phyloP scores from a whole-genome alignment of 2,797 vertebrate species.

The Gobionotothen gibberifrons region DNA sequence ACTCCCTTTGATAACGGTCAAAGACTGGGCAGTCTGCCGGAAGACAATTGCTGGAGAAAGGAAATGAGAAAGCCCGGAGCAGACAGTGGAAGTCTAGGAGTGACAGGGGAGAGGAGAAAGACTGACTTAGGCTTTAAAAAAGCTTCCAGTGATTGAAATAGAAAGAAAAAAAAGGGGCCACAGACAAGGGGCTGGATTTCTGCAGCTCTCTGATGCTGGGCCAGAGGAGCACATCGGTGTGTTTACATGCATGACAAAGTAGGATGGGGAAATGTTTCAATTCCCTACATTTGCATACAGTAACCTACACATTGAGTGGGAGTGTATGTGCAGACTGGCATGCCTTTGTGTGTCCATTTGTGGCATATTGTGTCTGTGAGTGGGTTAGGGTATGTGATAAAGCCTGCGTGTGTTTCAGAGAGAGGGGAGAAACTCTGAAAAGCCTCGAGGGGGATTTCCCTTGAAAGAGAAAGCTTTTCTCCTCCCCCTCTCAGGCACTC shows the following conservation, averaged over 20 bases:
- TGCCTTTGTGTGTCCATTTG: slow-evolving; percentile 42
- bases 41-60: slow-evolving; percentile 71
- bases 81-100: slow-evolving; percentile 62
- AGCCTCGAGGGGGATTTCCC: slow-evolving; percentile 88
- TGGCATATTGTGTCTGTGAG: slow-evolving; percentile 54
- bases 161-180: slow-evolving; percentile 67
- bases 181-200: slow-evolving; percentile 63
- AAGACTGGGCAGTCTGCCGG: slow-evolving; percentile 66
- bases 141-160: slow-evolving; percentile 72
- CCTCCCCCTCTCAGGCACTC: slow-evolving; percentile 67
- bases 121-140: slow-evolving; percentile 62
- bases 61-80: slow-evolving; percentile 79
- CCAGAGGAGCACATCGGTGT: slow-evolving; percentile 16
- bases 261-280: slow-evolving; percentile 14
- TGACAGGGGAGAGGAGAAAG: slow-evolving; percentile 55
- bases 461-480: slow-evolving; percentile 83
- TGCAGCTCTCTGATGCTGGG: slow-evolving; percentile 46
- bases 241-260: slow-evolving; percentile 33
- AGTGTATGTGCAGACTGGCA: slow-evolving; percentile 12
- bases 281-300: slow-evolving; percentile 14
- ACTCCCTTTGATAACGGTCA: slow-evolving; percentile 73
- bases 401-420: slow-evolving; percentile 48
- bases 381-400: slow-evolving; percentile 53
- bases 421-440: slow-evolving; percentile 76
- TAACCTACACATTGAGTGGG: slow-evolving; percentile 1